These are phyloP conservation scores for Ptilodon capucinus DNA, from an alignment of 2,888 invertebrate species.

Conservation along the genomic window DNA sequence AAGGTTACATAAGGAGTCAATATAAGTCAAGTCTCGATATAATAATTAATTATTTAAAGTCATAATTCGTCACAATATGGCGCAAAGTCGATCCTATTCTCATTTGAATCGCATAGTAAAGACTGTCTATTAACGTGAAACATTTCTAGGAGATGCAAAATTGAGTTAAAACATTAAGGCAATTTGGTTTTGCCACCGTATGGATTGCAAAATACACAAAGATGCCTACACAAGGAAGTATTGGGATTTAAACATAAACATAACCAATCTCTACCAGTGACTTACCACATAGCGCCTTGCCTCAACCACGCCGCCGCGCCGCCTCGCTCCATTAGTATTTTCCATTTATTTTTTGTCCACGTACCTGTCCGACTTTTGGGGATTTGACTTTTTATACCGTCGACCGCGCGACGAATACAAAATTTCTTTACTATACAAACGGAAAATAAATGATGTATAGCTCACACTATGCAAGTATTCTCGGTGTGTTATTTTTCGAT, in stretches of 20 bases:
- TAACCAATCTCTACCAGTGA: conserved; percentile 24
- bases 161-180: too few species aligned
- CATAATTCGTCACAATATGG: too few species aligned
- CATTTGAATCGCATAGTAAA: too few species aligned
- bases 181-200: too few species aligned
- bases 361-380: conserved; percentile 80
- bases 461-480: conserved; percentile 58
- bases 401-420: conserved; percentile 77
- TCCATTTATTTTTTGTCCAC: conserved; percentile 83
- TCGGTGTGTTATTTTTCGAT: conserved; percentile 66
- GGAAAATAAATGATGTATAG: conserved; percentile 71
- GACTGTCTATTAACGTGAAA: too few species aligned
- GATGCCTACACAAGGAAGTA: background rate
- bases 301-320: conserved; percentile 69
- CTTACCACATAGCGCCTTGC: conserved; percentile 57
- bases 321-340: conserved; percentile 81
- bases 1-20: too few species aligned
- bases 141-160: too few species aligned
- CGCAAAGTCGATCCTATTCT: too few species aligned
- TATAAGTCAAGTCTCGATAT: too few species aligned
- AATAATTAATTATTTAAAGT: too few species aligned
- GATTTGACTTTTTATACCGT: conserved; percentile 75
- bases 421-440: conserved; percentile 72
- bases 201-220: too few species aligned
- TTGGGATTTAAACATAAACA: background rate